These are phyloP conservation scores for Drosophila ambigua DNA, from an alignment of 1,140 invertebrate species.

Conservation along the genomic window DNA sequence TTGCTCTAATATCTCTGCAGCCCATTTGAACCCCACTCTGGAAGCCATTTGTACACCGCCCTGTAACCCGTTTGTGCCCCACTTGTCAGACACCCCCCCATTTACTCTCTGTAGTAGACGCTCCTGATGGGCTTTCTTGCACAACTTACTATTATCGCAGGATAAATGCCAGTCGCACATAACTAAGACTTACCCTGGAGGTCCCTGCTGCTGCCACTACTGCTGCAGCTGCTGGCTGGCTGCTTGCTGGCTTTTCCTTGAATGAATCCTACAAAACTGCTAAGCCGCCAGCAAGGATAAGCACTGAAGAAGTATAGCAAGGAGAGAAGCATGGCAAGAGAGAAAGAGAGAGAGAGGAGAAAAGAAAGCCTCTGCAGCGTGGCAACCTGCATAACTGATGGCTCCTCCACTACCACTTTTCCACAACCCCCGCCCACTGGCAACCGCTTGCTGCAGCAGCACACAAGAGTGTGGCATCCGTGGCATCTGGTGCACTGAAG, in stretches of 20 bases:
- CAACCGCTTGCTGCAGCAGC: constrained; percentile 6
- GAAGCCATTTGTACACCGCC: neutral
- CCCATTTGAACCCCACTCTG: neutral
- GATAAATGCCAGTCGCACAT: constrained; percentile 74
- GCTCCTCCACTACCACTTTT: constrained; percentile 14
- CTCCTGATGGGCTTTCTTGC: neutral
- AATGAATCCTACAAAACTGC: constrained; percentile 61
- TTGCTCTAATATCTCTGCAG: too few species aligned
- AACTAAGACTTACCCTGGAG: constrained; percentile 71
- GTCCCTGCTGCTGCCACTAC: constrained; percentile 27
- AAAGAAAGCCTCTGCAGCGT: constrained; percentile 21
- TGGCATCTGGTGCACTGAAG: constrained; percentile 39
- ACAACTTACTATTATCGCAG: constrained; percentile 79
- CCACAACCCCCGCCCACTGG: neutral
- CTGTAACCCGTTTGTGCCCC: neutral
- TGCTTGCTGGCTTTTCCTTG: constrained; percentile 22
- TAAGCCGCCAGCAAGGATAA: constrained; percentile 67
- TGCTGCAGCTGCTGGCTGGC: constrained; percentile 34
- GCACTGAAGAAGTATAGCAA: constrained; percentile 17
- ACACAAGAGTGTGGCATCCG: constrained; percentile 51
- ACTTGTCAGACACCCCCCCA: neutral
- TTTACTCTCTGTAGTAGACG: neutral
- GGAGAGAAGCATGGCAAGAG: constrained; percentile 1
- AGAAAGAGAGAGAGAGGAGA: neutral
- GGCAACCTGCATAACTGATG: constrained; percentile 60